Evolutionary conservation across 1,140 invertebrate species (phyloP).

Genomic region (Hermetia illucens): DNA sequence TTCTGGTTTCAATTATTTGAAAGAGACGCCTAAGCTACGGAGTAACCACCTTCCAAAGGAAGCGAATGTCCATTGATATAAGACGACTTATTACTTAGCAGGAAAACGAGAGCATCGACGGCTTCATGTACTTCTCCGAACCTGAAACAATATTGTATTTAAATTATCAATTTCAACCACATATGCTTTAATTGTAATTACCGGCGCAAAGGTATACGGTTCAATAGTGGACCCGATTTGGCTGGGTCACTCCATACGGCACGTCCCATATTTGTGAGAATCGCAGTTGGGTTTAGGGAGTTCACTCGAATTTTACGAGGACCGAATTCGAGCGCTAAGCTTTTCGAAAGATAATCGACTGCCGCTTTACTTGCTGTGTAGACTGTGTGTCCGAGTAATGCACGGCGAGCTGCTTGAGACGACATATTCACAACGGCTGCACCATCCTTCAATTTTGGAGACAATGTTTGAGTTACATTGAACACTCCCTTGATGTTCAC

Average conservation of each 20-base stretch:
- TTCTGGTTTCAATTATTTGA: no score
- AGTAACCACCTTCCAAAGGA: conserved; percentile 69
- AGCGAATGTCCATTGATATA: conserved; percentile 63
- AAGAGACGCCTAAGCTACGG: no score
- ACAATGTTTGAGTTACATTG: conserved; percentile 65
- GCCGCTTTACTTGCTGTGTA: conserved; percentile 54
- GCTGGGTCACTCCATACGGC: conserved; percentile 59
- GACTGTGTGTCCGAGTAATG: conserved; percentile 51
- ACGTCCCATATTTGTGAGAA: conserved; percentile 71
- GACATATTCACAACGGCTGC: conserved; percentile 79
- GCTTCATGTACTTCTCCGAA: conserved; percentile 67
- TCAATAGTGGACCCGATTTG: conserved; percentile 48
- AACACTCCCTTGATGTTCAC: conserved; percentile 68
- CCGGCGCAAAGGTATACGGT: conserved; percentile 64
- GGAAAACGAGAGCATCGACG: conserved; percentile 58
- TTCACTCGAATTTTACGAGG: conserved; percentile 71
- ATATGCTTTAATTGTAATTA: no score
- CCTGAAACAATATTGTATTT: no score
- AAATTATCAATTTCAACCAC: no score
- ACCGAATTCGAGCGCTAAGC: conserved; percentile 72
- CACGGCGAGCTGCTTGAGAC: conserved; percentile 52
- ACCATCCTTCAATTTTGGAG: conserved; percentile 42
- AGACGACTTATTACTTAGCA: conserved; percentile 61
- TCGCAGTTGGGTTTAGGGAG: conserved; percentile 72
- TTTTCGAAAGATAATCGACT: conserved; percentile 45